These are phyloP conservation scores for Drosophila formosana DNA, from an alignment of 2,888 invertebrate genomes.

Conservation along the genomic window DNA sequence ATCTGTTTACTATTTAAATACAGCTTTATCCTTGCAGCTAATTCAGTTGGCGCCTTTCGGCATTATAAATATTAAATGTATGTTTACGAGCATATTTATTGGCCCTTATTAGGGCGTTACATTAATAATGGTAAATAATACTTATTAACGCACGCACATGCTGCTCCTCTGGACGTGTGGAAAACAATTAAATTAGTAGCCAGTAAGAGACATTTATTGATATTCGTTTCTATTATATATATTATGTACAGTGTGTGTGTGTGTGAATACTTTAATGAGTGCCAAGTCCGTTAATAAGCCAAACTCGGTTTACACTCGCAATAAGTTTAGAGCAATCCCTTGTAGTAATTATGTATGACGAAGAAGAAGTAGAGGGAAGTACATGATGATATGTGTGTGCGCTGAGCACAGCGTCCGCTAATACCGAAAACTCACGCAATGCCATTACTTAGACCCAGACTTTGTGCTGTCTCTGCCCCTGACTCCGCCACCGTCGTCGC, in stretches of 20 bases:
- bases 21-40: neutral
- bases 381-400: slow-evolving; percentile 38
- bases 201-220: slow-evolving; percentile 56
- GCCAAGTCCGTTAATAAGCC: slow-evolving; percentile 51
- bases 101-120: slow-evolving; percentile 23
- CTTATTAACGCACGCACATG: slow-evolving; percentile 10
- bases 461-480: slow-evolving; percentile 61
- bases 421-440: slow-evolving; percentile 72
- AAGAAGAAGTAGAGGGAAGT: slow-evolving; percentile 3
- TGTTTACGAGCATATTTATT: neutral
- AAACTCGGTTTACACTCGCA: slow-evolving; percentile 20
- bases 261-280: slow-evolving; percentile 41
- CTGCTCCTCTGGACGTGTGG: slow-evolving; percentile 14
- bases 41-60: neutral
- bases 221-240: slow-evolving; percentile 17
- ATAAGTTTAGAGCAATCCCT: slow-evolving; percentile 48
- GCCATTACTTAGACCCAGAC: slow-evolving; percentile 51
- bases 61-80: slow-evolving; percentile 5
- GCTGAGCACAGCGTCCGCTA: slow-evolving; percentile 41
- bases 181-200: slow-evolving; percentile 57
- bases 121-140: slow-evolving; percentile 39
- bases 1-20: too few species aligned
- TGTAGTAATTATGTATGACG: slow-evolving; percentile 11
- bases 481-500: slow-evolving; percentile 6
- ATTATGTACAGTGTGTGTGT: slow-evolving; percentile 10